Conservation (phyloP, 2,113 vertebrate species). For the Anoplopoma fimbria region DNA sequence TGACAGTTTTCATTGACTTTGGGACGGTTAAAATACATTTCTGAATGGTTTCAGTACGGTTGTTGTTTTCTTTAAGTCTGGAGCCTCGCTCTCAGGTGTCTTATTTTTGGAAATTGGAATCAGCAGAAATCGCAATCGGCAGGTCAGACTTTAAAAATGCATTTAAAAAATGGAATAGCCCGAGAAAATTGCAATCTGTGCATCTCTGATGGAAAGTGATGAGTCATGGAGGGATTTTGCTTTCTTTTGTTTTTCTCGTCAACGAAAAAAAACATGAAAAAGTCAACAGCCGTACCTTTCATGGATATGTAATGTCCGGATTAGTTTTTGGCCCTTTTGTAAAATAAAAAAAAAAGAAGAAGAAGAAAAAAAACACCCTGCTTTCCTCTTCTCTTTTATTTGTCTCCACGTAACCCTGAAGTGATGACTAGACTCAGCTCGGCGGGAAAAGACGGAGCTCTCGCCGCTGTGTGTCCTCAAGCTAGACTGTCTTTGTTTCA, state of each 20-base stretch:
- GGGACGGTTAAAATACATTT: neutral
- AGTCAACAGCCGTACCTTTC: conserved; percentile 2
- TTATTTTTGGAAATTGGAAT: no score
- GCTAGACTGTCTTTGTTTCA: conserved; percentile 76
- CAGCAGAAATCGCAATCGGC: neutral
- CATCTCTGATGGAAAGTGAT: neutral
- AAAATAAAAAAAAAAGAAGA: neutral
- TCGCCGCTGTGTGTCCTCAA: conserved; percentile 60
- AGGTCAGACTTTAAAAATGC: no score
- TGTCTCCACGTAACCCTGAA: conserved; percentile 51
- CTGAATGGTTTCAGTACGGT: no score
- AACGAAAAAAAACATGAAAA: neutral
- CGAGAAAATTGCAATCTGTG: neutral
- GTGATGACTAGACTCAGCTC: conserved; percentile 53
- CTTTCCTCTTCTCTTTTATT: conserved; percentile 39
- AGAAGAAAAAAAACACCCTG: conserved; percentile 1
- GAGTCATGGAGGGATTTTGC: neutral
- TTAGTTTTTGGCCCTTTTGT: neutral
- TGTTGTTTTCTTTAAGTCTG: no score
- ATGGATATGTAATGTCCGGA: neutral
- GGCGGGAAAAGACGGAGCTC: conserved; percentile 43
- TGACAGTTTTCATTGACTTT: neutral
- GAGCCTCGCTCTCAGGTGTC: neutral
- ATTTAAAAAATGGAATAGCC: no score
- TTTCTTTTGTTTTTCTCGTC: neutral